These are phyloP conservation scores for Lepas anatifera DNA, from an alignment of 2,888 invertebrate species.

Conservation along the genomic window DNA sequence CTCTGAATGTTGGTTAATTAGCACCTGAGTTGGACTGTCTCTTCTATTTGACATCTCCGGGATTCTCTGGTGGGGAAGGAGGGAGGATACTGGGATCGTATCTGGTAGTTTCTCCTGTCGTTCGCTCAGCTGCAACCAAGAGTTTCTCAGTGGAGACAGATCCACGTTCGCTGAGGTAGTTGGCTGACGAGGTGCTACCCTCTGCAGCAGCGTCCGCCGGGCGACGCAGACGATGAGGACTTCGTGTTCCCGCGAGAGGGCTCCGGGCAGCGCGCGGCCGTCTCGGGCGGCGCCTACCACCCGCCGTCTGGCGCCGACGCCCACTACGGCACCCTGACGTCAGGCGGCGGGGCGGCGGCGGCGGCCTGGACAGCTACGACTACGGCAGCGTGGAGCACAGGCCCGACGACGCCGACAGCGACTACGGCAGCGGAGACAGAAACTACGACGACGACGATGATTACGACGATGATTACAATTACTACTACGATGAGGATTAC, in stretches of 20 bases:
- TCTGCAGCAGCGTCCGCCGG: not conserved
- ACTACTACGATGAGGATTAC: not conserved
- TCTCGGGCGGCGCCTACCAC: not conserved
- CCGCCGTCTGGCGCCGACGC: not conserved
- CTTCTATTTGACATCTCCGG: too few relatives aligned
- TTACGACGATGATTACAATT: not conserved
- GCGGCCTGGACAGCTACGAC: not conserved
- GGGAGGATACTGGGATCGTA: too few relatives aligned
- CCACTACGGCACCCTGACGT: not conserved
- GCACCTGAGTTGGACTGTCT: too few relatives aligned
- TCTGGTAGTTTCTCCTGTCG: too few relatives aligned
- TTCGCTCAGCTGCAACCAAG: too few relatives aligned
- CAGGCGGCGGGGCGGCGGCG: not conserved
- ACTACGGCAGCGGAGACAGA: not conserved
- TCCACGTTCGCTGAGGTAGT: too few relatives aligned
- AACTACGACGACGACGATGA: not conserved
- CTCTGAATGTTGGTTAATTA: too few relatives aligned
- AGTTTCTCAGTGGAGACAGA: too few relatives aligned
- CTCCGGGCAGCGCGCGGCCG: not conserved
- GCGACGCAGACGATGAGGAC: slow-evolving; percentile 4
- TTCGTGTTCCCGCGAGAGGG: not conserved
- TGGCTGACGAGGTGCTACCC: too few relatives aligned
- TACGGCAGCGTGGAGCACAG: not conserved
- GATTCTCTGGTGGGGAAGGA: too few relatives aligned
- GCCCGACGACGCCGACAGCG: not conserved